These are phyloP conservation scores for Hymenopus coronatus DNA, from an alignment of 2,888 invertebrate species.

Conservation along the genomic window DNA sequence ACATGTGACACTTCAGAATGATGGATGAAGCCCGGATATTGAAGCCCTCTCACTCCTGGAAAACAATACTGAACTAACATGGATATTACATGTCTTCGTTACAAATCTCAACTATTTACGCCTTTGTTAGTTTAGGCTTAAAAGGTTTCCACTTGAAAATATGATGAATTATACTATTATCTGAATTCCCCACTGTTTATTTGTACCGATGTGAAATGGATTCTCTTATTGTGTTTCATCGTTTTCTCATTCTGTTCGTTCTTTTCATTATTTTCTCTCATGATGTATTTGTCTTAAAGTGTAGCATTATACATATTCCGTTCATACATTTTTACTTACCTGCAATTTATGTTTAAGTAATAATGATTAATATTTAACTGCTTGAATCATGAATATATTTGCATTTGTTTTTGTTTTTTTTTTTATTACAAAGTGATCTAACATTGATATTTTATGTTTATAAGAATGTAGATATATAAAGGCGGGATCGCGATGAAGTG, in stretches of 20 bases:
- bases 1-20: conserved; percentile 12
- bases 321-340: no score
- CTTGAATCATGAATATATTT: no score
- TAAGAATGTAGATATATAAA: no score
- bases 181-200: background rate
- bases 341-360: no score
- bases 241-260: background rate
- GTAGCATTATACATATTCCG: no score
- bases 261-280: no score
- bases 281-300: no score
- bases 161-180: conserved; percentile 2
- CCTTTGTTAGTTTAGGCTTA: conserved; percentile 7
- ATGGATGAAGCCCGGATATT: conserved; percentile 8
- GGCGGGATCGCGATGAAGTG: no score
- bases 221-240: background rate
- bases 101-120: conserved; percentile 5
- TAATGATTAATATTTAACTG: no score
- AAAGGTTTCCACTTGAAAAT: conserved; percentile 13
- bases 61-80: background rate
- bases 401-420: no score
- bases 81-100: background rate
- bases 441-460: no score
- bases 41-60: background rate
- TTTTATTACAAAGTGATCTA: no score
- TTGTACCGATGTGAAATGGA: background rate